phyloP scores from a whole-genome alignment of 2,113 vertebrate species.

The Amblyornis subalaris region DNA sequence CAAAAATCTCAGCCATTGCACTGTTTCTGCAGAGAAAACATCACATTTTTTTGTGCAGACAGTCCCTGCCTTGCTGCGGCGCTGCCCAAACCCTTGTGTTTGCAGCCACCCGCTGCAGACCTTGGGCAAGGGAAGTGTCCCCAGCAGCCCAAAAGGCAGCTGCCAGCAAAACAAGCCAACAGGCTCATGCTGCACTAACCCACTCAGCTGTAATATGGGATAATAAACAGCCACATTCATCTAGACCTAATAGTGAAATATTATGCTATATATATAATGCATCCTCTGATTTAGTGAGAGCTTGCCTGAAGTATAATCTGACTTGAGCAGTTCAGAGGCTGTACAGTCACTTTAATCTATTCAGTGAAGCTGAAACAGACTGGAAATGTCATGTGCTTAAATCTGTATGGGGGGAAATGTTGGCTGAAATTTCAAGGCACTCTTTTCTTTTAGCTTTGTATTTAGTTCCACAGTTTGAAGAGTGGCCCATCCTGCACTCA shows the following conservation, averaged over 20 bases:
- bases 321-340: background rate
- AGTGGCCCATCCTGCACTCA: background rate
- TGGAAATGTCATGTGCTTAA: background rate
- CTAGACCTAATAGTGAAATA: background rate
- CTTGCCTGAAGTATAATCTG: background rate
- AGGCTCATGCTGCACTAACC: background rate
- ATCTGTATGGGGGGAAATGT: background rate
- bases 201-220: background rate
- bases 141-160: background rate
- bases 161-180: background rate
- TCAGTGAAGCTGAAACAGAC: slow-evolving; percentile 19
- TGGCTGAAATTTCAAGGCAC: background rate
- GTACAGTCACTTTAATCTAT: background rate
- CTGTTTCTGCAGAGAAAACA: background rate
- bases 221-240: background rate
- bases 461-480: background rate
- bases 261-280: background rate
- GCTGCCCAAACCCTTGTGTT: background rate
- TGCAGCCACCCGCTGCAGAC: background rate
- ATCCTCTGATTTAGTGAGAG: background rate
- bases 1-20: background rate
- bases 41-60: background rate
- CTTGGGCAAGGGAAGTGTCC: background rate
- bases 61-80: background rate
- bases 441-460: background rate